phyloP scores from a whole-genome alignment of 1,140 invertebrate genomes.

The Trachelipus rathkii region DNA sequence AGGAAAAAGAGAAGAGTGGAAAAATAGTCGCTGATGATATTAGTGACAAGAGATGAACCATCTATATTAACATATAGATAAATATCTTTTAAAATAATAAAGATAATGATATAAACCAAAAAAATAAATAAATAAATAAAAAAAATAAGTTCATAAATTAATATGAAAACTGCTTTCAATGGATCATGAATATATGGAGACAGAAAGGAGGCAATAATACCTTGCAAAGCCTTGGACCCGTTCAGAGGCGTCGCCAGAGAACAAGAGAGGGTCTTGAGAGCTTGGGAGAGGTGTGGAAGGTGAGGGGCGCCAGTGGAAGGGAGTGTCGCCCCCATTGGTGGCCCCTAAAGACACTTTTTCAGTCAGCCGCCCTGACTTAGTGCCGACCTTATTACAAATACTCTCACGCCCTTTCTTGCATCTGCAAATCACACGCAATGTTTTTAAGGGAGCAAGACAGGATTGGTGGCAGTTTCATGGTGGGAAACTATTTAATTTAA shows the following conservation, averaged over 20 bases:
- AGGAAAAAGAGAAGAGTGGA: too few relatives aligned
- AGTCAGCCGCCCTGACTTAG: conserved; percentile 37
- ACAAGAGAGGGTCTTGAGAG: conserved; percentile 50
- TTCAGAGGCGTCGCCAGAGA: conserved; percentile 56
- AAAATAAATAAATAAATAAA: too few relatives aligned
- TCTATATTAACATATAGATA: too few relatives aligned
- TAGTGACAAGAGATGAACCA: too few relatives aligned
- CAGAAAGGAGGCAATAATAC: conserved; percentile 56
- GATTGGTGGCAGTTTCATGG: too few relatives aligned
- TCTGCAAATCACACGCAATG: conserved; percentile 30
- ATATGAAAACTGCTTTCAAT: too few relatives aligned
- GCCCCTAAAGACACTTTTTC: conserved; percentile 18
- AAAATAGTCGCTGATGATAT: too few relatives aligned
- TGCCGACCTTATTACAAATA: conserved; percentile 34
- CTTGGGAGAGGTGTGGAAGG: conserved; percentile 30
- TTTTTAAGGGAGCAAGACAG: not conserved
- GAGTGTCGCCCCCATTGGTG: conserved; percentile 23
- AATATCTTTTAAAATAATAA: too few relatives aligned
- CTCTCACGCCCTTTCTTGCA: conserved; percentile 42
- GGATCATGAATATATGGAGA: not conserved
- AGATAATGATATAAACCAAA: too few relatives aligned
- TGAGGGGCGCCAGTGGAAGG: conserved; percentile 51
- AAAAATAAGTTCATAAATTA: too few relatives aligned
- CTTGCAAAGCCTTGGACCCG: conserved; percentile 33
- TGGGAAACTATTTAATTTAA: too few relatives aligned